Base-by-base conservation (phyloP, 2,888 invertebrate species). In the Pandemis heparana region DNA sequence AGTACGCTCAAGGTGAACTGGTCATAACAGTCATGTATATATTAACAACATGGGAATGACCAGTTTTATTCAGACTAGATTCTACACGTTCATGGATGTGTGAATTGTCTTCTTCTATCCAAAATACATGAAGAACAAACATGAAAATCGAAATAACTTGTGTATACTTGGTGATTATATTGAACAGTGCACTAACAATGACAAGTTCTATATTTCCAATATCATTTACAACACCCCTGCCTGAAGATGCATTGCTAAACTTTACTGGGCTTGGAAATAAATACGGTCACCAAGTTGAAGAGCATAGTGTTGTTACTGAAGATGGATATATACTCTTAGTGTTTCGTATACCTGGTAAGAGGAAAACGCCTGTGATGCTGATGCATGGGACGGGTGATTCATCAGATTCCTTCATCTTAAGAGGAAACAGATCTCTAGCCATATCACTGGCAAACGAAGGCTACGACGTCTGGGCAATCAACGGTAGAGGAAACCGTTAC, bases 211-310 rank as follows among this genome's bases (percentile, higher is more conserved):
- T 64, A 56, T 70, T 70, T 8, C 38, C 64, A 59, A 46, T 8
- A 53, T 53, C 53, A 53, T 16, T 18, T 9, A 53, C 70, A 46
- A 46, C 18, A 39, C 8, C 64, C 5, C 53, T 71, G 7, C 64
- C 70, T 38, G 70, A 71, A 59, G 70, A 71, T 23, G 70, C 46
- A 23, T 18, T 56, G 10, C 64, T 83, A 5, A 84, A 83, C 46
- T 86, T 86, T 62, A 83, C 82, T 10, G 79, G 81, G 72, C 60
- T 85, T 5, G 72, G 79, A 4, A 60, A 67, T 8, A 85, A 85
- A 77, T 83, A 85, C 56, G 81, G 82, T 23, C 80, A 79, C 43
- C 43, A 48, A 0, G 66, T 74, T 5, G 71, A 79, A 62, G 82
- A 84, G 18, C 48, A 71, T 38, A 65, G 38, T 71, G 70, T 71